Evolutionary conservation across 1,140 invertebrate genomes (phyloP), one percentile per base, ranked within the genome.

Genomic region (Riptortus pedestris): DNA sequence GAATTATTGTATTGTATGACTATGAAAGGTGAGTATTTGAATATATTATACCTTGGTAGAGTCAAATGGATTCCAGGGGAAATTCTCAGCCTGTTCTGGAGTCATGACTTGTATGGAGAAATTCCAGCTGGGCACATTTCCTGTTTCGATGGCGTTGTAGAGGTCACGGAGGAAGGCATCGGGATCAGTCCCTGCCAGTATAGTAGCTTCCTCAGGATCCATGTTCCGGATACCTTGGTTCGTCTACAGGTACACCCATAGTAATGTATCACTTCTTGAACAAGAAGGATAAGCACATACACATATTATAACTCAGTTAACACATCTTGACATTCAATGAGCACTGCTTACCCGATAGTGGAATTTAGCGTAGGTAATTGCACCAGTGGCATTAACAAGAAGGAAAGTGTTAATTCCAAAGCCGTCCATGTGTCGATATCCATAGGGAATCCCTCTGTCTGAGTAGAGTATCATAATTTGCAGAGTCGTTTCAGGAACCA

Each of bases 331-430:
- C 9, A 43, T 9, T 9, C 7, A 43, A 43, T 9, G 16, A 43
- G 16, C 7, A n/a, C n/a, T n/a, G 60, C 64, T 58, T 58, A 86
- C 85, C 78, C 93, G 93, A 70, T 84, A 87, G 72, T 95, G 92
- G 79, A 96, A 96, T 80, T 96, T 96, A 66, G 87, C 88, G 73
- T 90, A 96, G 58, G 90, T 77, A 14, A 81, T 74, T 61, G 90
- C 81, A 57, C 86, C 83, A 62, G 88, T 76, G n/a, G 77, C 80
- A 74, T 96, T 96, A 1, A 96, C 82, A 61, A 55, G 96, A 72
- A 72, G 94, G 72, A 93, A 97, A 2, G 94, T 96, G 74, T 97
- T 92, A 3, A 90, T 92, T 0, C 91, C 91, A 74, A 91, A 96
- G 20, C 94, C 91, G 73, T 97, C 88, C 93, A 98, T 98, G 72